A percentile compares a stretch with the other conserved stretches of the same genome.
These are phyloP conservation scores for Tanaodytes sp. DNA, from an alignment of 2,888 invertebrate species.

Conservation along the genomic window DNA sequence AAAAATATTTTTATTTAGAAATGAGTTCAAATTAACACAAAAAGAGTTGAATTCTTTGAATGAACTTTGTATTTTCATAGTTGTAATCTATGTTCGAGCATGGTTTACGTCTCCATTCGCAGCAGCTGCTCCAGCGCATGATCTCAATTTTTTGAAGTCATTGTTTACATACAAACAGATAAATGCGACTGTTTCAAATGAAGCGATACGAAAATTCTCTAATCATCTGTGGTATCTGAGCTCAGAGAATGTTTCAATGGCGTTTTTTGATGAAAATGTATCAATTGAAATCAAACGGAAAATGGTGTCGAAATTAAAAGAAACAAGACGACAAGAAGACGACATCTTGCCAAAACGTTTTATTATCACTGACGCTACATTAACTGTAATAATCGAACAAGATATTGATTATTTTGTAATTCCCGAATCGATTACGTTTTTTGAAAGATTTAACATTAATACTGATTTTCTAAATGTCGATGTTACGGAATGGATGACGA, in stretches of 20 bases:
- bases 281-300: constrained; percentile 17
- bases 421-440: constrained; percentile 19
- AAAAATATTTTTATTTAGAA: constrained; percentile 50
- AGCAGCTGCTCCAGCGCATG: constrained; percentile 43
- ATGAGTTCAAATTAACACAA: constrained; percentile 47
- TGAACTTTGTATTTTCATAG: constrained; percentile 20
- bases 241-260: constrained; percentile 34
- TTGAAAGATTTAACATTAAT: constrained; percentile 16
- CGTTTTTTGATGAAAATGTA: constrained; percentile 37
- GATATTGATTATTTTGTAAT: no score
- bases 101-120: constrained; percentile 42
- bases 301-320: constrained; percentile 21
- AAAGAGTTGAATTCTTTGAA: constrained; percentile 37
- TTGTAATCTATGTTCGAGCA: constrained; percentile 2
- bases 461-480: constrained; percentile 21
- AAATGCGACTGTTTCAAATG: constrained; percentile 21
- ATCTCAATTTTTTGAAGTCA: constrained; percentile 47
- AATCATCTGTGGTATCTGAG: constrained; percentile 46
- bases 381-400: no score
- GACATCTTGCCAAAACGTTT: constrained; percentile 24
- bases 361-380: no score
- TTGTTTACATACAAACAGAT: constrained; percentile 19
- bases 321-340: no score
- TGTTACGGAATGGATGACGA: constrained; percentile 12
- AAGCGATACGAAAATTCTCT: constrained; percentile 21